A percentile compares a stretch with the other conserved stretches of the same genome.
Conservation (phyloP, 2,113 vertebrate genomes). For the Struthidea cinerea region DNA sequence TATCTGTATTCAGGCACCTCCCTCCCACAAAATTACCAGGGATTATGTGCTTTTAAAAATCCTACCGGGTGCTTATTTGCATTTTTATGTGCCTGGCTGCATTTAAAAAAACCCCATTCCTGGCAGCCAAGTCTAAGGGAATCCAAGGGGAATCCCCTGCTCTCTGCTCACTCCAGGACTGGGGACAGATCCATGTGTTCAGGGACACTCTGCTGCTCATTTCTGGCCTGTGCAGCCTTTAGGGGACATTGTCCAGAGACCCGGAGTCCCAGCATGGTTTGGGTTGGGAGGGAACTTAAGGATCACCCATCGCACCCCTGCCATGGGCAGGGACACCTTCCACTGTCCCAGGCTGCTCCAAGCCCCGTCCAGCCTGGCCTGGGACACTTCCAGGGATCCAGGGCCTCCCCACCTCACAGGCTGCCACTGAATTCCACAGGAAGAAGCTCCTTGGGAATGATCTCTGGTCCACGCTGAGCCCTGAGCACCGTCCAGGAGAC, state of each 20-base stretch:
- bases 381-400: background rate
- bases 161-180: rapidly evolving
- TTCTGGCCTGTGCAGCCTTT: rapidly evolving
- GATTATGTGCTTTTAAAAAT: background rate
- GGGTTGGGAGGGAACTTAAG: background rate
- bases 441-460: background rate
- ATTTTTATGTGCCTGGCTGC: background rate
- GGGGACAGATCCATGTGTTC: background rate
- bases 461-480: background rate
- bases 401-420: background rate
- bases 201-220: background rate
- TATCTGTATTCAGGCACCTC: background rate
- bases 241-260: background rate
- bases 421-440: no score
- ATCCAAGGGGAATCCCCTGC: background rate
- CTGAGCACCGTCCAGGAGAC: background rate
- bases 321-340: background rate
- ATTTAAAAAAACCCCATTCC: background rate
- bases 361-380: background rate
- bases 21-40: background rate
- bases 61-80: background rate
- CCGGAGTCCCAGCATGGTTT: background rate
- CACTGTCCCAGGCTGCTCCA: background rate
- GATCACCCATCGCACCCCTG: background rate
- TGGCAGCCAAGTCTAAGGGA: background rate